Percentiles rank a stretch among this genome's conserved stretches.
These are phyloP conservation scores for Lasioglossum lativentre DNA, from an alignment of 2,888 invertebrate genomes.

Conservation along the genomic window DNA sequence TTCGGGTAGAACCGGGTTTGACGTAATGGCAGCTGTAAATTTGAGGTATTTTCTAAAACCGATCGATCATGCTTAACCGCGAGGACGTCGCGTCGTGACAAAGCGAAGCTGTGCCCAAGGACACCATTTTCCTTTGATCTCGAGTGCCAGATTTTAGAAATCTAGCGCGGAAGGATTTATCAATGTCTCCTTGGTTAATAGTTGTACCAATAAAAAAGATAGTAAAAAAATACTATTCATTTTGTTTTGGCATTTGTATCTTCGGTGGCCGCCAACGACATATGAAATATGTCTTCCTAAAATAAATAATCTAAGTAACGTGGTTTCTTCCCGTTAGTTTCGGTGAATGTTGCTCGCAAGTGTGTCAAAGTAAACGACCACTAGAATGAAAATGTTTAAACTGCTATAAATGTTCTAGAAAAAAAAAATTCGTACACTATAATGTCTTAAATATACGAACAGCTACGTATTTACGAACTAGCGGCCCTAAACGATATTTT, in stretches of 20 bases:
- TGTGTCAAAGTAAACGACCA: not conserved
- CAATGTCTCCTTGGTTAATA: not conserved
- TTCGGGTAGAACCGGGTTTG: not conserved
- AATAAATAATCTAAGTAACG: not conserved
- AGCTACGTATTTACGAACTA: not conserved
- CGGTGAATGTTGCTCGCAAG: not conserved
- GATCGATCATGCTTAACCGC: constrained; percentile 19
- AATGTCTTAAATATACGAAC: not conserved
- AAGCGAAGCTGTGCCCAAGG: not conserved
- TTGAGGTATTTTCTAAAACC: constrained; percentile 27
- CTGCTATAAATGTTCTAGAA: not conserved
- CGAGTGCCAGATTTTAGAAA: not conserved
- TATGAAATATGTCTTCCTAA: not conserved
- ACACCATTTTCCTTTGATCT: constrained; percentile 1
- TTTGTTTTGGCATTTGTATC: not conserved
- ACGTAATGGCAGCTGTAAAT: constrained; percentile 22
- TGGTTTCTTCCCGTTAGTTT: not conserved
- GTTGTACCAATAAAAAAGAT: not conserved
- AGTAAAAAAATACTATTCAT: not conserved
- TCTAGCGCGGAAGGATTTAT: not conserved
- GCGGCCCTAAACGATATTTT: not conserved
- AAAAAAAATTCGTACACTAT: not conserved
- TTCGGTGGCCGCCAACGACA: not conserved
- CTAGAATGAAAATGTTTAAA: not conserved
- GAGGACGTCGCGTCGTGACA: not conserved